A percentile compares a stretch with the other conserved stretches of the same genome.
Conservation (phyloP, 1,140 invertebrate species). For the Caenorhabditis brenneri region DNA sequence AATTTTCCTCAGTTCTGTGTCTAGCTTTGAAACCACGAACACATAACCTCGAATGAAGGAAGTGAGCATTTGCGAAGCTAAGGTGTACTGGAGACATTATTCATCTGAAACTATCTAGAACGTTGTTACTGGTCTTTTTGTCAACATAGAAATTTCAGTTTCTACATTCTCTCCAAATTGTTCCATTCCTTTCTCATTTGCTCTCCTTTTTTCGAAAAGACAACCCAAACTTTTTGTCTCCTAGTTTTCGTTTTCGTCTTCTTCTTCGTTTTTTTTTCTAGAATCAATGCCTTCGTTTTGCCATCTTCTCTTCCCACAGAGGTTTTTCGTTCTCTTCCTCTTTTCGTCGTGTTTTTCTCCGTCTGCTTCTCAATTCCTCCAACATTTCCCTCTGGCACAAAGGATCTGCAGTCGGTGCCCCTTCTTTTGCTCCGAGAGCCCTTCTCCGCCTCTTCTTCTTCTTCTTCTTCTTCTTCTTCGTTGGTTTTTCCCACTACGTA, state of each 20-base stretch:
- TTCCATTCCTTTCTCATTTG: not conserved
- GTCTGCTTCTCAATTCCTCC: slow-evolving; percentile 17
- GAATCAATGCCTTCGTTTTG: slow-evolving; percentile 22
- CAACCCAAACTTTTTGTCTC: slow-evolving; percentile 10
- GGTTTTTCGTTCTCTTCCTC: slow-evolving; percentile 1
- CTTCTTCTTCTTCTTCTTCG: slow-evolving; percentile 14
- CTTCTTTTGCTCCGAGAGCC: slow-evolving; percentile 18
- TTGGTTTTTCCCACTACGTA: slow-evolving; percentile 5
- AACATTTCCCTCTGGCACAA: not conserved
- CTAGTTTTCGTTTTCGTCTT: not conserved
- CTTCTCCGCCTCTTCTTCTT: slow-evolving; percentile 28
- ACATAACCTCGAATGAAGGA: too few relatives aligned
- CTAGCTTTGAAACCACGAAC: too few relatives aligned
- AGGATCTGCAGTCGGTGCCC: not conserved
- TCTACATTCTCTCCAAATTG: not conserved
- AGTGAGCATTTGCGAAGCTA: too few relatives aligned
- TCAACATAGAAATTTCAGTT: too few relatives aligned
- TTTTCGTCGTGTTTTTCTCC: not conserved
- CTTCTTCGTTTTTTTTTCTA: not conserved
- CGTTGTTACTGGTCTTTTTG: too few relatives aligned
- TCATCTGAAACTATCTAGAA: too few relatives aligned
- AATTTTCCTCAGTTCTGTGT: too few relatives aligned
- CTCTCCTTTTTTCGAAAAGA: not conserved
- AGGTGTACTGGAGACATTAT: too few relatives aligned
- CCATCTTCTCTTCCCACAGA: not conserved